Base-by-base conservation (phyloP, 2,888 invertebrate species). In the Euclidia mi region DNA sequence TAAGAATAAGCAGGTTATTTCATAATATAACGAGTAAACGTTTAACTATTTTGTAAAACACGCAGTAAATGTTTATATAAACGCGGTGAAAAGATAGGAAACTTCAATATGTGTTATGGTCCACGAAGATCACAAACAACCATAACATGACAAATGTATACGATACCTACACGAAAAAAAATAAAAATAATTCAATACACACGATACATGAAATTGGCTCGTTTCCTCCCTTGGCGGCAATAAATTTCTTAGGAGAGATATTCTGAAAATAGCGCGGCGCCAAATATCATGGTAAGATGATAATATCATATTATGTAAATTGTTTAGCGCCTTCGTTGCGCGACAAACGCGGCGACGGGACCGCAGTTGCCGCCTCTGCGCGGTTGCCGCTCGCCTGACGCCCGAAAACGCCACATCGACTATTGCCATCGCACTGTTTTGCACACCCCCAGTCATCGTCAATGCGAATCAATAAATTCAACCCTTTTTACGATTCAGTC, bases 401-500 rank as follows among this genome's bases (percentile, higher is more conserved):
- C 2, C 3, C n/a, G 18, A 41, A 40, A 46, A 50, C 35, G 47
- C 35, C 49, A 35, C 63, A 47, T 51, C 32, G 35, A 28, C 41
- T 41, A 38, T 40, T 53, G 42, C 44, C 42, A 61, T 65, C 60
- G 56, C 56, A 28, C 53, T 73, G 74, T 77, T 78, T 70, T 72
- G 66, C 71, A 67, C 72, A 69, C 46, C 32, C 66, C 37, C 55
- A 82, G 86, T 87, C 87, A 87, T 90, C 84, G 88, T 87, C 90
- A 88, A 90, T 90, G 85, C 75, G 88, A 91, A 90, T 92, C 91
- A 91, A 92, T 93, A 92, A 91, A 92, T 92, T 91, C 88, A 91
- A 91, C 91, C 90, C 90, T 87, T 91, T 92, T 92, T 92, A 92
- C 85, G 90, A 91, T 89, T 88, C 87, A 85, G 86, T 87, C 91